Evolutionary conservation across 2,113 vertebrate genomes (phyloP), one percentile per base, ranked within the genome.

Genomic region (Thomomys bottae): DNA sequence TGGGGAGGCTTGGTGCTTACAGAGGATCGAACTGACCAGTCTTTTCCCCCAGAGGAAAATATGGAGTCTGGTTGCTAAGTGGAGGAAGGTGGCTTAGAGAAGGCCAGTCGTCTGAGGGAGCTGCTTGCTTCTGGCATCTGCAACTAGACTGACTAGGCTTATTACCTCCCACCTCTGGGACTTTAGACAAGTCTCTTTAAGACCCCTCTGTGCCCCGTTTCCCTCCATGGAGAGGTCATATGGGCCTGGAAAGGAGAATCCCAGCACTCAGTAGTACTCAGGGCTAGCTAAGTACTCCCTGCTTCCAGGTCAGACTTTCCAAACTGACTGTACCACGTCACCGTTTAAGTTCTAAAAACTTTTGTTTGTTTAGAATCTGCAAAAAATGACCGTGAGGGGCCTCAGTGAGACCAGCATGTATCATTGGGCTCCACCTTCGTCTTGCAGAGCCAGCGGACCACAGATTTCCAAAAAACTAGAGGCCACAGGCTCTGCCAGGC

Each of bases 381-480:
- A 64, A 93, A 95, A 90, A 84, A 70, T 59, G 94, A 90, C 76
- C 78, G 26, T 12, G 92, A 93, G 68, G 86, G 93, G 24, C 79
- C 94, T 40, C 96, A 96, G 88, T 96, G 96, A 96, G 79, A 86
- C 76, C 38, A 57, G 63, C 66, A 40, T 28, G 6, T 71, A 24
- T 91, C 30, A 0, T 38, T 61, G 84, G 54, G 14, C 63, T 90
- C 78, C 67, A 17, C 89, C 72, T 94, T 87, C 96, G 5, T 96
- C 93, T 97, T 68, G 93, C 95, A 98, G 97, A 98, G 78, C 96
- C 96, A 94, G 93, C 94, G 96, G 97, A 96, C 76, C 96, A 91
- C 15, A 87, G 96, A 85, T 34, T 94, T 66, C 94, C 76, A 11
- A 95, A 97, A 97, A 0, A 2, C 88, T 94, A 90, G 88, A 96